A percentile compares a stretch with the other conserved stretches of the same genome.
phyloP scores from a whole-genome alignment of 2,113 vertebrate genomes.

The Scolopax mira region DNA sequence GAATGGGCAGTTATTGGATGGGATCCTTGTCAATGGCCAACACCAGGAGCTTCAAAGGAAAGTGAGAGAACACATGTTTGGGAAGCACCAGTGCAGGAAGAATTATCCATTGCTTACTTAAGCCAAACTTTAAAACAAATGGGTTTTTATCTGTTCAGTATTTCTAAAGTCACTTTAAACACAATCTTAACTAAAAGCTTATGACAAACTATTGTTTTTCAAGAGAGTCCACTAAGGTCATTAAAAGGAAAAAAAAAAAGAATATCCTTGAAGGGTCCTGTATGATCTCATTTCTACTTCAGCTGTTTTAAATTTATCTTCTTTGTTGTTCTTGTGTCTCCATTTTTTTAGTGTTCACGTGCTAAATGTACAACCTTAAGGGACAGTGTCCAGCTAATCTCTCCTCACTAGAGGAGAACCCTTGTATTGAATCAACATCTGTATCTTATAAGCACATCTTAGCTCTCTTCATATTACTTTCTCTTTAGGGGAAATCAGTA shows the following conservation, averaged over 20 bases:
- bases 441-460: conserved; percentile 65
- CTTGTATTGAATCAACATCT: conserved; percentile 52
- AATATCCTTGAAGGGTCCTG: not conserved
- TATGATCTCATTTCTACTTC: conserved; percentile 60
- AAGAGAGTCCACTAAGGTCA: conserved; percentile 5
- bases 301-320: conserved; percentile 63
- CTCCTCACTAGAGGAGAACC: conserved; percentile 40
- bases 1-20: not conserved
- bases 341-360: conserved; percentile 20
- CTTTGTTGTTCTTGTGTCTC: conserved; percentile 23
- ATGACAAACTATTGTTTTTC: conserved; percentile 40
- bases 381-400: conserved; percentile 55
- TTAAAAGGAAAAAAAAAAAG: not conserved
- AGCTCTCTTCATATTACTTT: conserved; percentile 42
- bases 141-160: not conserved
- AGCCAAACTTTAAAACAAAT: conserved; percentile 11
- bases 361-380: conserved; percentile 32
- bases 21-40: not conserved
- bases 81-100: not conserved
- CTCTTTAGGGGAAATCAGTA: conserved; percentile 61
- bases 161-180: conserved; percentile 7
- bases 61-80: not conserved
- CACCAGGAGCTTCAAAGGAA: not conserved
- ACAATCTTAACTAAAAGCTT: conserved; percentile 45
- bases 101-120: not conserved